Percentiles rank a stretch among this genome's conserved stretches.
Conservation (phyloP, 2,888 invertebrate species). For the Calameuta filiformis region DNA sequence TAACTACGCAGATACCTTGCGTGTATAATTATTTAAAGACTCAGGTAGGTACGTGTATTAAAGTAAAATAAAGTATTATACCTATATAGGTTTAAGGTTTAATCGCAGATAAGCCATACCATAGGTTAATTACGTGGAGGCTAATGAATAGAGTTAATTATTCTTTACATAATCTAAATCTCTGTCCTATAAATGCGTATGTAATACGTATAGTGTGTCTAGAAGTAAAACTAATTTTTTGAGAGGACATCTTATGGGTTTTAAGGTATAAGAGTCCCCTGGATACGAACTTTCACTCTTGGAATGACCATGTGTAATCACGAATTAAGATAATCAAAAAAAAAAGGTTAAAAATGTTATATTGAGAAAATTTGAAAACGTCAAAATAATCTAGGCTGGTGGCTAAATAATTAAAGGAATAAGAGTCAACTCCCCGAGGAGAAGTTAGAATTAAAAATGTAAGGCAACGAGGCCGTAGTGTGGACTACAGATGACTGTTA, state of each 20-base stretch:
- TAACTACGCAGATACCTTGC: not conserved
- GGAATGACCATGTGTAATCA: not conserved
- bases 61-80: not conserved
- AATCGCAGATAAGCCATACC: not conserved
- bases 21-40: not conserved
- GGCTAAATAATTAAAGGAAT: not conserved
- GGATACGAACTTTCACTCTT: not conserved
- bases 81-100: not conserved
- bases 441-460: slow-evolving; percentile 18
- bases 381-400: not conserved
- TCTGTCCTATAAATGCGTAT: too few species aligned
- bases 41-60: not conserved
- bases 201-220: not conserved
- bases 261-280: not conserved
- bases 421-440: slow-evolving; percentile 8
- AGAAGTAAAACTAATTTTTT: not conserved
- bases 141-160: not conserved
- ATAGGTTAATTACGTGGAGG: not conserved
- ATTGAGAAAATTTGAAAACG: not conserved
- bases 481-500: not conserved
- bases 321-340: not conserved
- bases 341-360: not conserved
- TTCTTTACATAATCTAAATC: not conserved
- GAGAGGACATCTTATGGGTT: not conserved
- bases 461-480: not conserved